These are phyloP conservation scores for Mugil cephalus DNA, from an alignment of 2,113 vertebrate species.

Conservation along the genomic window DNA sequence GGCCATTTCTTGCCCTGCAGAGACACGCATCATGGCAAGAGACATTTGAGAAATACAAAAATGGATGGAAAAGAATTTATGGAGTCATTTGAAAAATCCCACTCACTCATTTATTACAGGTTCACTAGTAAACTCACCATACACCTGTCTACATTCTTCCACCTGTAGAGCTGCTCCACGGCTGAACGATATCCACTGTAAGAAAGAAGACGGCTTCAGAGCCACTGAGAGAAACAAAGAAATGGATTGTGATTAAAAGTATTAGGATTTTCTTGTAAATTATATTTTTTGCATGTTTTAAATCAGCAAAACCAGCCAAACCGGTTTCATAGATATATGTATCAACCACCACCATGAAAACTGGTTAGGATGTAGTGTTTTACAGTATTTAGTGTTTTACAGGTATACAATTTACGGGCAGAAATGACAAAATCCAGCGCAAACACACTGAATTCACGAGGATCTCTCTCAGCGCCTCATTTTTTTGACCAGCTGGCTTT, in stretches of 20 bases:
- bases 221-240: too few species aligned
- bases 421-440: slow-evolving; percentile 3
- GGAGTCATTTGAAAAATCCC: not conserved
- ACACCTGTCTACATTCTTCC: slow-evolving; percentile 25
- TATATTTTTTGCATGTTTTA: not conserved
- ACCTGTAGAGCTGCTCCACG: slow-evolving; percentile 34
- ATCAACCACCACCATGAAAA: not conserved
- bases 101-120: not conserved
- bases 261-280: not conserved
- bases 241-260: not conserved
- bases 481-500: slow-evolving; percentile 2
- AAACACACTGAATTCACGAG: not conserved
- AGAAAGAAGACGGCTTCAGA: not conserved
- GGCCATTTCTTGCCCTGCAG: slow-evolving; percentile 30
- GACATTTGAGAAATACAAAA: not conserved
- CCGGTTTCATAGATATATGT: too few species aligned
- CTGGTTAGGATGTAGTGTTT: not conserved
- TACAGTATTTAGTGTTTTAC: too few species aligned
- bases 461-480: not conserved
- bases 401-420: too few species aligned
- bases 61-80: too few species aligned
- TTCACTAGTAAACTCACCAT: not conserved
- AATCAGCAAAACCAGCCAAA: too few species aligned
- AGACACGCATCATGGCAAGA: not conserved
- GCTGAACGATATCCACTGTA: not conserved